These are phyloP conservation scores for Ascidia mentula DNA, from an alignment of 23 tunicate genomes.

Conservation along the genomic window DNA sequence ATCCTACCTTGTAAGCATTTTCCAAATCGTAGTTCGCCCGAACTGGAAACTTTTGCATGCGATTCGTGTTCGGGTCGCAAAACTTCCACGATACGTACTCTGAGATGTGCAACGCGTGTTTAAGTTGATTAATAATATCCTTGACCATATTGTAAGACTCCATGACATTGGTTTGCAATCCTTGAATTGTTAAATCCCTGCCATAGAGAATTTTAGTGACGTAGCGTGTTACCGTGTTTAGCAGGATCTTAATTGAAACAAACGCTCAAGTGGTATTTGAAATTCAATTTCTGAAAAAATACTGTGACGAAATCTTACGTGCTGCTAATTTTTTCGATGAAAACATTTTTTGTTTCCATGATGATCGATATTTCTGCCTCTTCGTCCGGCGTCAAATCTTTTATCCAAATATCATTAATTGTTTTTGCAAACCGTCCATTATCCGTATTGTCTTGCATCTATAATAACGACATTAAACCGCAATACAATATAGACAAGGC, in stretches of 20 bases:
- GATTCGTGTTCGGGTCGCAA: too few species aligned
- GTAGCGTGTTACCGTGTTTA: not conserved
- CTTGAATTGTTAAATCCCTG: conserved; percentile 14
- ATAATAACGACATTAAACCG: too few species aligned
- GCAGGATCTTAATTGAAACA: not conserved
- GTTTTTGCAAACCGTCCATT: too few species aligned
- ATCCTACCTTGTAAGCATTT: conserved; percentile 46
- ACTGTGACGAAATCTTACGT: not conserved
- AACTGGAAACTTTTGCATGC: conserved; percentile 25
- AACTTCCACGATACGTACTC: conserved; percentile 51
- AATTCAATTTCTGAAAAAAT: too few species aligned
- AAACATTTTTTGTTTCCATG: not conserved
- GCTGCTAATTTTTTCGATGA: not conserved
- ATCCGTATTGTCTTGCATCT: too few species aligned
- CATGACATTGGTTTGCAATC: conserved; percentile 47
- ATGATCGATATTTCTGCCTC: not conserved
- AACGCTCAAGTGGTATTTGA: too few species aligned
- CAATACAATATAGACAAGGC: too few species aligned
- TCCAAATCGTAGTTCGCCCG: conserved; percentile 31
- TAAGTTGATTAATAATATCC: conserved; percentile 33
- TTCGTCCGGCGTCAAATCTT: conserved; percentile 20
- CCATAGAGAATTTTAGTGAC: not conserved
- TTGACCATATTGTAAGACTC: conserved; percentile 24
- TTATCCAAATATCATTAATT: too few species aligned
- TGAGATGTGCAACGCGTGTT: conserved; percentile 41